Evolutionary conservation across 2,113 vertebrate genomes (phyloP), one percentile per base, ranked within the genome.

Genomic region (Hiodon tergisus): DNA sequence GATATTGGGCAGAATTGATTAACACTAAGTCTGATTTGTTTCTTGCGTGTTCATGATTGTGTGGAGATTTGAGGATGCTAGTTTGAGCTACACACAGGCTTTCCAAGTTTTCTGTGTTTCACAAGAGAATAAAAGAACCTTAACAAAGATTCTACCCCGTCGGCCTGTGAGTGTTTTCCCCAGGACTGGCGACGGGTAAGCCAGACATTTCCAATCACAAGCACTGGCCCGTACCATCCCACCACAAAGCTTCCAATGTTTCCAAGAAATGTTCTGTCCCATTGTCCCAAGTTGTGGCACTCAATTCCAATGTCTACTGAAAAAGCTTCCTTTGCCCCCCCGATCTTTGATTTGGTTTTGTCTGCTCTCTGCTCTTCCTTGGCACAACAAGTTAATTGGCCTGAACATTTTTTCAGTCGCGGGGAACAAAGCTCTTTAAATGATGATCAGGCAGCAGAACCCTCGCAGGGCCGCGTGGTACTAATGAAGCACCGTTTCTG

Each of bases 401-500:
- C 66, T 31, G 14, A 52, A 14, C 11, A 3, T 50, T 4, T 51
- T 16, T 31, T 31, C 31, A 31, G 31, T 31, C 31, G 31, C 2
- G 31, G 77, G 69, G 82, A 77, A 79, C 72, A 73, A 75, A 78
- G 72, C 53, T 62, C 83, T 83, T 83, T 79, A 79, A 79, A 79
- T 77, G 72, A 67, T 77, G 78, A 78, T 78, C 77, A 85, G 77
- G 4, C 71, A 76, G 60, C 65, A 66, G 67, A 71, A 51, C 73
- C 76, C 81, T 77, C 76, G 4, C 52, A 71, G 80, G 80, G 63
- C 52, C 65, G 78, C 78, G 82, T 83, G 81, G 63, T 60, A 63
- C 81, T 87, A 87, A 85, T 82, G 71, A 80, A 77, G 78, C 69
- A 66, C 71, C 78, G 9, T 73, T 76, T 84, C 81, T 81, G 80